Percentiles rank a stretch among this genome's conserved stretches.
phyloP scores from a whole-genome alignment of 35 echinoderm and acorn worm genomes.

The Patiria miniata region DNA sequence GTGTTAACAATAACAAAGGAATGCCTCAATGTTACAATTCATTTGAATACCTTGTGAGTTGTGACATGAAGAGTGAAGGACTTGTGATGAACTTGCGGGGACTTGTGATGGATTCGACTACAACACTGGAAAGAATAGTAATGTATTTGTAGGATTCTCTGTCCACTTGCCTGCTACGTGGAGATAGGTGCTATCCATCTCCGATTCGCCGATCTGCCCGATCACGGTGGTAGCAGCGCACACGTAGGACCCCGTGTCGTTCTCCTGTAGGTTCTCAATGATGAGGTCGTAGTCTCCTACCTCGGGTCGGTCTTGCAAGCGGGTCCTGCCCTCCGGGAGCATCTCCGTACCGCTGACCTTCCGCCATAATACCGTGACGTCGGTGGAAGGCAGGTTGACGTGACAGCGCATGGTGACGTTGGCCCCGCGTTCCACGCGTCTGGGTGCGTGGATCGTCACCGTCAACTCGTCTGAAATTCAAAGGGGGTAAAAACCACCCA shows the following conservation, averaged over 20 bases:
- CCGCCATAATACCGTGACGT: not conserved
- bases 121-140: too few relatives aligned
- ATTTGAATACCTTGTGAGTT: too few relatives aligned
- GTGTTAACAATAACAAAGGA: too few relatives aligned
- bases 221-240: not conserved
- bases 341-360: slow-evolving; percentile 9
- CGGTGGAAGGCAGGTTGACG: slow-evolving; percentile 2
- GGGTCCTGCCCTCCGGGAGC: not conserved
- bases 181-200: not conserved
- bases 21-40: too few relatives aligned
- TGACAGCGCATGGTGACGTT: slow-evolving; percentile 7
- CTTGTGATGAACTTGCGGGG: too few relatives aligned
- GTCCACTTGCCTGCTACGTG: not conserved
- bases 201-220: not conserved
- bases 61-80: too few relatives aligned
- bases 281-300: not conserved
- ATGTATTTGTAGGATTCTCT: too few relatives aligned
- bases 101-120: too few relatives aligned
- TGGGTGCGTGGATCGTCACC: not conserved
- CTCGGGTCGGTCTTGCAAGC: not conserved
- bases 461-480: not conserved
- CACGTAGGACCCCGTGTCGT: not conserved
- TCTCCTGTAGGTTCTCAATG: not conserved
- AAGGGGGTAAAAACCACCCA: not conserved
- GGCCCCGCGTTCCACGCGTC: not conserved